Evolutionary conservation across 2,888 invertebrate species (phyloP), one percentile per base, ranked within the genome.

Genomic region (Iphiclides podalirius): DNA sequence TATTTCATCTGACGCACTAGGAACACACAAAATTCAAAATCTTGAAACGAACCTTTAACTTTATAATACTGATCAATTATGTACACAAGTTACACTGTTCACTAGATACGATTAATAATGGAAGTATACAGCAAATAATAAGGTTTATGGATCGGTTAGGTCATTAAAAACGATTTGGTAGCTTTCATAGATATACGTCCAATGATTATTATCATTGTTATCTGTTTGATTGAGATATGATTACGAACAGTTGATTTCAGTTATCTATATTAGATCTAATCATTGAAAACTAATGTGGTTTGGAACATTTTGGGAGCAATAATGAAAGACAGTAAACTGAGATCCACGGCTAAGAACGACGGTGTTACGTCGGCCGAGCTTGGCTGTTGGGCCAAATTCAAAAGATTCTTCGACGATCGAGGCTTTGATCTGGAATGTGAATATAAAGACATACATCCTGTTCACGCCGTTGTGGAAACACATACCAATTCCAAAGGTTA

Each of bases 341-440:
- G 38, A 33, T 17, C 36, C 1, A 13, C 43, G 12, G 36, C 16
- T 16, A 16, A 7, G n/a, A 16, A 13, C 38, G 48, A 58, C 28
- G 52, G 56, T 39, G 55, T 52, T 20, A 49, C 40, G 11, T 56
- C 53, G 7, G 63, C 60, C 16, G 70, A 57, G 13, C 53, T 60
- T 4, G 75, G 84, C 20, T 88, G 88, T 58, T 88, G 88, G 88
- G 64, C 76, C 0, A 75, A 78, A 47, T 80, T 88, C 50, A 84
- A 75, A 60, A 79, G 75, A 41, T 55, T 88, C 8, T 88, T 88
- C 48, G 83, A 87, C 48, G 84, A 76, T 12, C 67, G 85, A 63
- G 88, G 88, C 0, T 88, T 88, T 39, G 87, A 88, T 68, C 70
- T 88, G 53, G 78, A 82, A 49, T 87, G 73, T 51, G 88, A 88